phyloP scores from a whole-genome alignment of 2,797 vertebrate genomes.

The Notolepis coatsorum region DNA sequence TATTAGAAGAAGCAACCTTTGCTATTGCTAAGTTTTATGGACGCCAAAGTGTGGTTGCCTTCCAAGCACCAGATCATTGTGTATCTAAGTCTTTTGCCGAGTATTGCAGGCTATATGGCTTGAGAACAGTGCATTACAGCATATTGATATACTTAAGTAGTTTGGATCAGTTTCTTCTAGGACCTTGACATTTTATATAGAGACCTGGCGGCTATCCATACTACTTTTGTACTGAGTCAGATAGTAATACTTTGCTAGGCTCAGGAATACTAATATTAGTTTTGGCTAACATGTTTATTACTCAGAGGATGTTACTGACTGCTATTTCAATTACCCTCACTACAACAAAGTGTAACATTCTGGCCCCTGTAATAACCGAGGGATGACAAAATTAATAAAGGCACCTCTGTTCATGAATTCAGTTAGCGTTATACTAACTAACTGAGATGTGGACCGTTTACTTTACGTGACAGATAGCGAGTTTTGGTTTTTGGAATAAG shows the following conservation, averaged over 20 bases:
- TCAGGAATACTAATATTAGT: slow-evolving; percentile 32
- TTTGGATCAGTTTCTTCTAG: slow-evolving; percentile 41
- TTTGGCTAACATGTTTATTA: slow-evolving; percentile 20
- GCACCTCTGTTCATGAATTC: too few species aligned
- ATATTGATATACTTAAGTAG: slow-evolving; percentile 48
- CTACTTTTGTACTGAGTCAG: slow-evolving; percentile 25
- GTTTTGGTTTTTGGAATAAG: slow-evolving; percentile 27
- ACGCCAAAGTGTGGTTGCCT: neutral
- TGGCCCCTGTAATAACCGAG: neutral
- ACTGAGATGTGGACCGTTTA: too few species aligned
- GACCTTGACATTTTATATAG: slow-evolving; percentile 35
- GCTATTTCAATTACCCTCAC: slow-evolving; percentile 1
- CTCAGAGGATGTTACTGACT: slow-evolving; percentile 5
- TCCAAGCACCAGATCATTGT: slow-evolving; percentile 29
- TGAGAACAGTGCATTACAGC: slow-evolving; percentile 65
- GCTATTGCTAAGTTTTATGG: neutral
- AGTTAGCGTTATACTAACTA: too few species aligned
- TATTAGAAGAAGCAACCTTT: neutral
- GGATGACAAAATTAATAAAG: neutral
- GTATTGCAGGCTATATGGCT: slow-evolving; percentile 46
- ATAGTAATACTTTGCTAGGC: slow-evolving; percentile 26
- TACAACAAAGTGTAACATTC: slow-evolving; percentile 24
- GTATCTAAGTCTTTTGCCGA: slow-evolving; percentile 35
- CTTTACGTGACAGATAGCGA: too few species aligned
- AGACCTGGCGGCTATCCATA: slow-evolving; percentile 37